A percentile compares a stretch with the other conserved stretches of the same genome.
These are phyloP conservation scores for Syndactyla subalaris DNA, from an alignment of 2,797 vertebrate species.

Conservation along the genomic window DNA sequence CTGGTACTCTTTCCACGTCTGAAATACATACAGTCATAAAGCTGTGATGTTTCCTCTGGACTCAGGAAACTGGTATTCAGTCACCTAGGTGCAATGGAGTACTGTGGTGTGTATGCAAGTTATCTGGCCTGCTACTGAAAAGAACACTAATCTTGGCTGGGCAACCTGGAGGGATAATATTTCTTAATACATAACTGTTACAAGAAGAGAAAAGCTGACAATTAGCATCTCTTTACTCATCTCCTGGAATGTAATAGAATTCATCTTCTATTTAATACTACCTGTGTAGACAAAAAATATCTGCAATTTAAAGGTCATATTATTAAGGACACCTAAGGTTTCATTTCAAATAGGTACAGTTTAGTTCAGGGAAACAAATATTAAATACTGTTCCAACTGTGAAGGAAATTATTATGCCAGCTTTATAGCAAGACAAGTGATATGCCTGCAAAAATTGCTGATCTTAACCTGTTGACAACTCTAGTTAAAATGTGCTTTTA, in stretches of 20 bases:
- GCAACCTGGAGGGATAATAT: not conserved
- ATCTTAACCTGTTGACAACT: slow-evolving; percentile 59
- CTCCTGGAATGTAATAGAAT: not conserved
- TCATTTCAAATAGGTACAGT: not conserved
- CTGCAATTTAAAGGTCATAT: not conserved
- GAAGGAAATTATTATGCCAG: slow-evolving; percentile 52
- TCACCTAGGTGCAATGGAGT: not conserved
- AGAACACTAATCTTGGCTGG: not conserved
- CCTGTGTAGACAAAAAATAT: not conserved
- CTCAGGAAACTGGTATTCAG: not conserved
- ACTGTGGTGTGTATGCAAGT: not conserved
- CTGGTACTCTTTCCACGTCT: slow-evolving; percentile 11
- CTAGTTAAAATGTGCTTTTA: slow-evolving; percentile 23
- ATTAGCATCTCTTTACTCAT: not conserved
- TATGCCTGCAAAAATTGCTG: slow-evolving; percentile 33
- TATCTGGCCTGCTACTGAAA: not conserved
- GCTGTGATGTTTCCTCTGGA: not conserved
- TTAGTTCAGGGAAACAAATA: slow-evolving; percentile 54
- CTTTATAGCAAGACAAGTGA: slow-evolving; percentile 13
- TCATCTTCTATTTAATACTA: not conserved
- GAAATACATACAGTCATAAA: not conserved
- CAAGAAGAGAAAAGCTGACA: slow-evolving; percentile 1
- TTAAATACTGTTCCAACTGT: slow-evolving; percentile 51
- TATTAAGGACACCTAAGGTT: slow-evolving; percentile 20
- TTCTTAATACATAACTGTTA: not conserved